Percentiles rank a stretch among this genome's conserved stretches.
Evolutionary conservation across 2,888 invertebrate species (phyloP).

Genomic region (Nomada goodeniana): DNA sequence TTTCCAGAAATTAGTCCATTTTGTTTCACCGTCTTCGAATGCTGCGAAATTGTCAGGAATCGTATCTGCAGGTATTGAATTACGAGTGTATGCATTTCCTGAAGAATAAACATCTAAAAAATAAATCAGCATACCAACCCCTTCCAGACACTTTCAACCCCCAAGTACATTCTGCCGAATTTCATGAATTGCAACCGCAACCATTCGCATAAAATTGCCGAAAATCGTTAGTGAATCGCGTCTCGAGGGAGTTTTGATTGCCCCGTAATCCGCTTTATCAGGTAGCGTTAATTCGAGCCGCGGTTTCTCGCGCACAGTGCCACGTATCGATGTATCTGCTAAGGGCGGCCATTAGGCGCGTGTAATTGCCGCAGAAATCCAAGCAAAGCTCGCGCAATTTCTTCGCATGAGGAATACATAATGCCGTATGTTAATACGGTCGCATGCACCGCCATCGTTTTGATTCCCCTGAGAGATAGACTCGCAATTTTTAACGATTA

Average conservation of each 20-base stretch:
- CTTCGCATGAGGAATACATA: conserved; percentile 76
- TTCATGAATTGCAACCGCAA: too few species aligned
- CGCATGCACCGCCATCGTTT: conserved; percentile 76
- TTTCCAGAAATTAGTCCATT: too few species aligned
- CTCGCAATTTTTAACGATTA: conserved; percentile 78
- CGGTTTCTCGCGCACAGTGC: conserved; percentile 40
- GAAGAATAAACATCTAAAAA: too few species aligned
- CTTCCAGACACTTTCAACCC: too few species aligned
- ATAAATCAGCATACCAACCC: too few species aligned
- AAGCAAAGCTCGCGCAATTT: conserved; percentile 57
- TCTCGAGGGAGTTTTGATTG: background rate
- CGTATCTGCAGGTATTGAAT: too few species aligned
- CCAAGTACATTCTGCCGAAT: too few species aligned
- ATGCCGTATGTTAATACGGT: conserved; percentile 78
- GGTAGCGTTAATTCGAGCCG: conserved; percentile 36
- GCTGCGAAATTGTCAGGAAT: too few species aligned
- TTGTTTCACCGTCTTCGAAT: too few species aligned
- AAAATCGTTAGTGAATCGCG: background rate
- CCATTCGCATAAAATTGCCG: too few species aligned
- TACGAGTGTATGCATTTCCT: too few species aligned
- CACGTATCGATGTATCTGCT: conserved; percentile 51
- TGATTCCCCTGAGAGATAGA: conserved; percentile 74
- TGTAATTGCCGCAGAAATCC: conserved; percentile 73
- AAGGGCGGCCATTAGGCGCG: conserved; percentile 61
- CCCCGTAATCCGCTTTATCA: conserved; percentile 31